Base-by-base conservation (phyloP, 2,888 invertebrate genomes). In the Megaustenia siamemsis region DNA sequence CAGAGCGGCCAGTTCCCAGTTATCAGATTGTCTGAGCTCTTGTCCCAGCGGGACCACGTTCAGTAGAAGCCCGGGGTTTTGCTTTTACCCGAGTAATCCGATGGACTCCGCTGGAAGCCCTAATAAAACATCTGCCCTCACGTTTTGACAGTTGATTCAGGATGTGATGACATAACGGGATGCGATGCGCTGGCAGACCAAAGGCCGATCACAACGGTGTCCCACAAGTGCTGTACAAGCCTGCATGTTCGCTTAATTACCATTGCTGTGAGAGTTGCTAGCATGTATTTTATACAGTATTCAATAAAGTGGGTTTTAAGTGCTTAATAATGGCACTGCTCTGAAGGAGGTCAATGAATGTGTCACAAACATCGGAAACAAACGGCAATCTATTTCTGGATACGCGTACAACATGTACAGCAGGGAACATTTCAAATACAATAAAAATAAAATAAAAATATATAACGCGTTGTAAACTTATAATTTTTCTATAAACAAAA, bases 61-160 rank as follows among this genome's bases (percentile, higher is more conserved):
- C 45, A 38, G 28, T 18, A 43, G 71, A 45, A 10, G 45, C n/a
- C 32, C 18, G 28, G 45, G 45, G 24, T 38, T 73, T 40, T 73
- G 71, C 32, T 73, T 73, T 24, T 28, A 28, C 43, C 10, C 6
- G n/a, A 45, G 38, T 73, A 73, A 73, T 38, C 71, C 38, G 71
- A 43, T 73, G 71, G 45, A 45, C 71, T 43, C 45, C 71, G 45
- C n/a, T 4, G 71, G 71, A 73, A 73, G 28, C 45, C n/a, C 28
- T 28, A 73, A 45, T 73, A 73, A 43, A 73, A 45, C 71, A 73
- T 73, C 71, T 73, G 71, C 71, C 28, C 71, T 45, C 71, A 28
- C 38, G 71, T 73, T 45, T 45, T 45, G n/a, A 6, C 38, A n/a
- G 71, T 45, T 15, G 15, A 10, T 45, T 15, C 71, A 24, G 45